Evolutionary conservation across 2,797 vertebrate genomes (phyloP), one percentile per base, ranked within the genome.

Genomic region (Lycodopsis pacificus): DNA sequence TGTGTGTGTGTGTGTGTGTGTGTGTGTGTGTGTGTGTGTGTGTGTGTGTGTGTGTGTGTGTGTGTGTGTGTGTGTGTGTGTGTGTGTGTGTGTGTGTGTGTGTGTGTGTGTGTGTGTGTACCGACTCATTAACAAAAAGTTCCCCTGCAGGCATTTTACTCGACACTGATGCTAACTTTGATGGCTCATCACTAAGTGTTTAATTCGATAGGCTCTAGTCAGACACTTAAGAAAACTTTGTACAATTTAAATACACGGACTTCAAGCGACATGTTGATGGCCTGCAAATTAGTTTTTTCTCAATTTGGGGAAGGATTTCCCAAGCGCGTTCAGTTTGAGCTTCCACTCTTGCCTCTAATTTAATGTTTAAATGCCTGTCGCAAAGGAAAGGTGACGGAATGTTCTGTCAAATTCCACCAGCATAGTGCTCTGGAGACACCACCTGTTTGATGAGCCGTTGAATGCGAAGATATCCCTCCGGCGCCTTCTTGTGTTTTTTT

Each of bases 331-430:
- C 22, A 66, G 72, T 77, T 71, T 62, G 38, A 74, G 72, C 34
- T 65, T 70, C 76, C 80, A 83, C 77, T 75, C 17, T 69, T 82
- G 82, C 81, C 84, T 14, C 4, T 88, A 87, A 92, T 88, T 82
- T 80, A 68, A 79, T 81, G 44, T 81, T 69, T 84, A 91, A 89
- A 85, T 88, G 77, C 67, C 44, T 40, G 46, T 73, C 34, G 71
- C 65, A 71, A 75, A 81, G 63, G 53, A 72, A 75, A 80, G 74
- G 73, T 75, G 83, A 42, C 77, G 68, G 44, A 77, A 83, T 65
- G 61, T 81, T 82, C 79, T 66, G 70, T 83, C 63, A 78, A 8
- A 73, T 74, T 70, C 44, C 46, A 53, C 61, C 71, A 25, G 59
- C 36, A 25, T 30, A 4, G 4, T 51, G 22, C 65, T 3, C 48